A percentile compares a stretch with the other conserved stretches of the same genome.
phyloP scores from a whole-genome alignment of 2,888 invertebrate genomes.

The Agriopis aurantiaria region DNA sequence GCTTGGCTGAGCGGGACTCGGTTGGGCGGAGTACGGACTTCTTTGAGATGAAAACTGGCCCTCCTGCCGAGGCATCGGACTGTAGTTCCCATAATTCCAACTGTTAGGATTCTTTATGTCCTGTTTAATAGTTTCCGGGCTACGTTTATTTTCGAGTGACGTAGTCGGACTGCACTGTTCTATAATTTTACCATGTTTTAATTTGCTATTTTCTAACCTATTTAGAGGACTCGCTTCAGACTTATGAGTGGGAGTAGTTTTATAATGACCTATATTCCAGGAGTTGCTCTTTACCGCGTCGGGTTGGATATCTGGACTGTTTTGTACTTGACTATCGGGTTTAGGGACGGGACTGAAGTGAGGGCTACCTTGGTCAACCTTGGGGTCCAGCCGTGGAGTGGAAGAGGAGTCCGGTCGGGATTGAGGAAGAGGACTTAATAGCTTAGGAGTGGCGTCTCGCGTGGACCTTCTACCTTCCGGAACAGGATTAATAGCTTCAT shows the following conservation, averaged over 20 bases:
- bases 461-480: constrained; percentile 61
- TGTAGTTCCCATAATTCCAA: constrained; percentile 79
- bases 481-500: constrained; percentile 54
- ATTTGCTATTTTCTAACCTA: constrained; percentile 76
- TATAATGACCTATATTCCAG: constrained; percentile 78
- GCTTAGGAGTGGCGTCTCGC: constrained; percentile 66
- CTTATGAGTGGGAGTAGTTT: constrained; percentile 78
- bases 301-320: constrained; percentile 74
- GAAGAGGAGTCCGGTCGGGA: constrained; percentile 79
- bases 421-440: constrained; percentile 75
- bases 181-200: constrained; percentile 74
- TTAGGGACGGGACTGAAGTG: constrained; percentile 79
- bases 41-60: constrained; percentile 78
- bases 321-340: constrained; percentile 81
- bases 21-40: constrained; percentile 81
- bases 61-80: constrained; percentile 81
- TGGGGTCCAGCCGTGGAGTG: constrained; percentile 75
- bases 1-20: constrained; percentile 79
- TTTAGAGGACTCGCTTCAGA: constrained; percentile 81
- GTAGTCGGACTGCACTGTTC: constrained; percentile 83
- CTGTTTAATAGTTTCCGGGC: constrained; percentile 76
- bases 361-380: constrained; percentile 73
- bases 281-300: constrained; percentile 72
- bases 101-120: constrained; percentile 77
- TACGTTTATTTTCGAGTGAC: constrained; percentile 78